Conservation (phyloP, 2,888 invertebrate genomes). For the Aleiodes leptofemur region DNA sequence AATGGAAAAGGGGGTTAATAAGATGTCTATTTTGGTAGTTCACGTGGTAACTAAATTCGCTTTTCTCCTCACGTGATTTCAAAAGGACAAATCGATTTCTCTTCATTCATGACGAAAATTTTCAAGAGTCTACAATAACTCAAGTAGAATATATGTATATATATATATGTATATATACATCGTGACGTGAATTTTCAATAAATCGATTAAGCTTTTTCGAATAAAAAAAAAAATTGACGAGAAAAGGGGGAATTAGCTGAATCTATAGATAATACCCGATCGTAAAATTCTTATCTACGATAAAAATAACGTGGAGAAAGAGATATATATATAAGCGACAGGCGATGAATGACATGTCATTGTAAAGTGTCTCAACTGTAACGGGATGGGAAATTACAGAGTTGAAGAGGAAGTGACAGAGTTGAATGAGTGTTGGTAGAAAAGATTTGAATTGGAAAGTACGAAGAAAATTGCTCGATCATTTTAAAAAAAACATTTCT, state of each 20-base stretch:
- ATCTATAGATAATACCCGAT: background rate
- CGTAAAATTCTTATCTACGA: too few species aligned
- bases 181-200: slow-evolving; percentile 1
- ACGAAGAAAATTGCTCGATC: background rate
- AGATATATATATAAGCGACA: background rate
- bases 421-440: slow-evolving; percentile 8
- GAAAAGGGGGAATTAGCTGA: background rate
- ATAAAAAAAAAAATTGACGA: background rate
- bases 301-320: background rate
- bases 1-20: background rate
- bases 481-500: background rate
- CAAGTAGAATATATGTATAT: background rate
- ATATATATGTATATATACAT: background rate
- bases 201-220: background rate
- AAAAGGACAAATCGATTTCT: slow-evolving; percentile 29
- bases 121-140: background rate
- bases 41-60: slow-evolving; percentile 1
- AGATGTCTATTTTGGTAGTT: background rate
- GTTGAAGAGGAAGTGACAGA: background rate
- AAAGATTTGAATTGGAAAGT: slow-evolving; percentile 27
- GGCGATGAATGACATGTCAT: slow-evolving; percentile 22
- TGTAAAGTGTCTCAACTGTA: slow-evolving; percentile 21
- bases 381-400: slow-evolving; percentile 12
- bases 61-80: background rate
- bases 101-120: slow-evolving; percentile 2